phyloP scores from a whole-genome alignment of 1,140 invertebrate species.

The Cotesia typhae region DNA sequence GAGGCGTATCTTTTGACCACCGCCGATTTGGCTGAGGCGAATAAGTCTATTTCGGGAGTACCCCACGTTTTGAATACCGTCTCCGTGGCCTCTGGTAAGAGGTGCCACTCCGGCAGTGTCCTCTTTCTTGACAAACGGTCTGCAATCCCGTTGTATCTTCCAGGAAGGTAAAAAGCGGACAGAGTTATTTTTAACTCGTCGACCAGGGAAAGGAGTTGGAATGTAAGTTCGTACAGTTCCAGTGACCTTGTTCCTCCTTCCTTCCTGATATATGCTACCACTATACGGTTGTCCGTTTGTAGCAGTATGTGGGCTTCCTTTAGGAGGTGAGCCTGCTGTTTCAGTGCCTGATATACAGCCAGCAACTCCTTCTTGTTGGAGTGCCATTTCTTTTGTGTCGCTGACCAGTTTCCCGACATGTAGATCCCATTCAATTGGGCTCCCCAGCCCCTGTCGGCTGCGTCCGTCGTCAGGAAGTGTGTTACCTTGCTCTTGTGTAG shows the following conservation, averaged over 20 bases:
- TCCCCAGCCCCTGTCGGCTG: slow-evolving; percentile 42
- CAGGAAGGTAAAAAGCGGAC: slow-evolving; percentile 44
- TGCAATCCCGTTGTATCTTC: slow-evolving; percentile 49
- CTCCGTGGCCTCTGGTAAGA: slow-evolving; percentile 43
- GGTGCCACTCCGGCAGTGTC: slow-evolving; percentile 52
- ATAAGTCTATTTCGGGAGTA: slow-evolving; percentile 50
- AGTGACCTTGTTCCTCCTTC: slow-evolving; percentile 54
- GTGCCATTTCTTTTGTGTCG: slow-evolving; percentile 38
- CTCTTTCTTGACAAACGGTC: slow-evolving; percentile 47
- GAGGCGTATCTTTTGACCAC: slow-evolving; percentile 49
- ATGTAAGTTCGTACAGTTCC: slow-evolving; percentile 47
- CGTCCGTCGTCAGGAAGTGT: slow-evolving; percentile 34
- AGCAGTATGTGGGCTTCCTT: slow-evolving; percentile 37
- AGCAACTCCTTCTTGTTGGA: slow-evolving; percentile 45
- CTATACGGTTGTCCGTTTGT: slow-evolving; percentile 44
- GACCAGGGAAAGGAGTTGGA: slow-evolving; percentile 42
- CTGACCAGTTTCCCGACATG: slow-evolving; percentile 37
- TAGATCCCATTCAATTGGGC: slow-evolving; percentile 35
- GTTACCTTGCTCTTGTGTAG: slow-evolving; percentile 14
- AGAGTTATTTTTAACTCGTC: slow-evolving; percentile 45
- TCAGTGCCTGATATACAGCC: slow-evolving; percentile 38
- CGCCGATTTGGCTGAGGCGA: slow-evolving; percentile 51
- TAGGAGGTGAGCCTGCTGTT: slow-evolving; percentile 25
- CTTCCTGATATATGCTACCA: slow-evolving; percentile 48
- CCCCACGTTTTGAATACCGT: slow-evolving; percentile 50